These are phyloP conservation scores for Canis aureus DNA, from an alignment of 2,113 vertebrate genomes.

Conservation along the genomic window DNA sequence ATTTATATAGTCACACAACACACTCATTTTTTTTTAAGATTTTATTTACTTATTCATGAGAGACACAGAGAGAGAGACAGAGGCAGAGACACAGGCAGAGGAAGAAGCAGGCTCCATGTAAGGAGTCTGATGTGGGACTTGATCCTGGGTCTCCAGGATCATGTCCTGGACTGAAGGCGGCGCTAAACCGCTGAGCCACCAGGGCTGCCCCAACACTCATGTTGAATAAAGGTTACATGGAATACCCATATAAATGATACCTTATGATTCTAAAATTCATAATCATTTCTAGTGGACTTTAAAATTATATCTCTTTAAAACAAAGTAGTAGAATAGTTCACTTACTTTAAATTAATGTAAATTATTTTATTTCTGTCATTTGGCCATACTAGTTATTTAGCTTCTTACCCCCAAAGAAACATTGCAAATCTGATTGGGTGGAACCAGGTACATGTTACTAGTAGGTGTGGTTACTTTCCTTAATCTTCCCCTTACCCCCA, in stretches of 20 bases:
- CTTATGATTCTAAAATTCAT: conserved; percentile 44
- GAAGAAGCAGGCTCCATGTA: too few relatives aligned
- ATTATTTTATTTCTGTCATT: not conserved
- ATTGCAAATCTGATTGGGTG: not conserved
- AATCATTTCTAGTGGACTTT: not conserved
- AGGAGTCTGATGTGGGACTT: too few relatives aligned
- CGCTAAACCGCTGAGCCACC: too few relatives aligned
- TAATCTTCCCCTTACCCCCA: not conserved
- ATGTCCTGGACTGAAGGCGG: too few relatives aligned
- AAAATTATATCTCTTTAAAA: not conserved
- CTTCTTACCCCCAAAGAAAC: not conserved
- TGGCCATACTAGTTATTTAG: not conserved
- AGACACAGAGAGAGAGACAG: too few relatives aligned
- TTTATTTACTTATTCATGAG: too few relatives aligned
- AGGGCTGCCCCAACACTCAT: not conserved
- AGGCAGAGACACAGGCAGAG: too few relatives aligned
- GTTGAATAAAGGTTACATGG: not conserved
- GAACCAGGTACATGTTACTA: not conserved
- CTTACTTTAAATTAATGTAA: conserved; percentile 5
- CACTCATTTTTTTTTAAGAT: too few relatives aligned
- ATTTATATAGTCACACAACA: not conserved
- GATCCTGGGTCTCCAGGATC: too few relatives aligned
- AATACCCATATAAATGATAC: not conserved
- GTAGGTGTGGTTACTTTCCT: not conserved
- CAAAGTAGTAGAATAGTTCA: not conserved